Conservation (phyloP, 1,140 invertebrate genomes). For the Pollicipes pollicipes region DNA sequence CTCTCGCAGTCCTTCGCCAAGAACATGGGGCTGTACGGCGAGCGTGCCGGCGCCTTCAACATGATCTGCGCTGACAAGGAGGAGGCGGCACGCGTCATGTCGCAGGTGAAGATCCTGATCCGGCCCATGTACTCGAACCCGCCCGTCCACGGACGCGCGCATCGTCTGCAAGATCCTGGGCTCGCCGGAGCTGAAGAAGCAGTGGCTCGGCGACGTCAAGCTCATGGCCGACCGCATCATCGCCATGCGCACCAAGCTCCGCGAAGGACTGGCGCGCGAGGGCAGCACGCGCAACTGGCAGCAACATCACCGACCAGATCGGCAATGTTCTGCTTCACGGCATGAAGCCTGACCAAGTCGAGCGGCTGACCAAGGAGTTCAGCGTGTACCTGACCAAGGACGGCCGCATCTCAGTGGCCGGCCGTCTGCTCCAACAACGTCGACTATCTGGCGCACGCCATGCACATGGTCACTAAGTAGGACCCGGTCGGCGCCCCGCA, state of each 20-base stretch:
- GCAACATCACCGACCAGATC: conserved; percentile 96
- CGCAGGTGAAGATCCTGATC: conserved; percentile 91
- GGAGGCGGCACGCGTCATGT: conserved; percentile 67
- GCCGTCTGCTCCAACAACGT: conserved; percentile 91
- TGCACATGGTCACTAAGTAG: conserved; percentile 81
- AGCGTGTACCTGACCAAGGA: conserved; percentile 96
- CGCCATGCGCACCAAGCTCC: conserved; percentile 55
- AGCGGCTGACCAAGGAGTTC: conserved; percentile 75
- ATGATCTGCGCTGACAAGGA: conserved; percentile 60
- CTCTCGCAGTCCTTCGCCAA: conserved; percentile 94
- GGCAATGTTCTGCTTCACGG: conserved; percentile 99
- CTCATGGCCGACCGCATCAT: conserved; percentile 96
- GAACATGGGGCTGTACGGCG: conserved; percentile 93
- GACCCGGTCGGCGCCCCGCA: no score
- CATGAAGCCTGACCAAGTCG: conserved; percentile 72
- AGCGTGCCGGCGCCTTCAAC: conserved; percentile 79
- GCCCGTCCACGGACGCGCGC: conserved; percentile 74
- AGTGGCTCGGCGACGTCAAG: conserved; percentile 72
- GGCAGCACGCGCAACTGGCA: conserved; percentile 75
- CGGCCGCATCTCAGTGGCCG: conserved; percentile 95
- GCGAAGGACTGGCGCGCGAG: conserved; percentile 58
- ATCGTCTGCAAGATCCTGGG: conserved; percentile 37
- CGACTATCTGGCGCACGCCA: conserved; percentile 74
- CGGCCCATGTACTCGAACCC: conserved; percentile 96
- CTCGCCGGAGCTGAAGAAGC: conserved; percentile 28